phyloP scores from a whole-genome alignment of 2,797 vertebrate genomes.

The Lepus oiostolus region DNA sequence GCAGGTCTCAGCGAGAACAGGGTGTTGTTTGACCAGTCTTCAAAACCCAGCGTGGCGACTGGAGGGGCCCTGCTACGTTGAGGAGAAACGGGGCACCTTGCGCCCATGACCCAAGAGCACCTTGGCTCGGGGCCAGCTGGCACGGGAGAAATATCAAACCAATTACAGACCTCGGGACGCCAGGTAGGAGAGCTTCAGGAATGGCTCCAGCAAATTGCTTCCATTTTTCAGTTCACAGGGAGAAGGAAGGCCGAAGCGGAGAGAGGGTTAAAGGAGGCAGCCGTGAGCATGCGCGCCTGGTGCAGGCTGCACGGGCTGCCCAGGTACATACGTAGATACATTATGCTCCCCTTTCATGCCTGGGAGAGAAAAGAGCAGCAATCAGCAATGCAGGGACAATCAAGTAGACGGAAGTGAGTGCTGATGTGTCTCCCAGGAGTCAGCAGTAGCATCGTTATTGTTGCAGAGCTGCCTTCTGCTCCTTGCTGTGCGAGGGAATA shows the following conservation, averaged over 20 bases:
- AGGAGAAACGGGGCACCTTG: constrained; percentile 45
- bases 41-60: accelerated
- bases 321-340: constrained; percentile 67
- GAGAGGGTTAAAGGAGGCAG: not conserved
- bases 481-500: constrained; percentile 48
- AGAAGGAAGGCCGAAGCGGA: constrained; percentile 47
- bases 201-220: constrained; percentile 66
- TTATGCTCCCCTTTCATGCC: constrained; percentile 73
- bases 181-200: constrained; percentile 67
- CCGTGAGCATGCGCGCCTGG: not conserved
- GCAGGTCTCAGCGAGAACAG: not conserved
- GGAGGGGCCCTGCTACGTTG: not conserved
- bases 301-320: not conserved
- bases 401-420: constrained; percentile 79
- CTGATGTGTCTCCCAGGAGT: constrained; percentile 56
- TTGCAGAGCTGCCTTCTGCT: constrained; percentile 61
- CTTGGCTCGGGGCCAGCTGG: not conserved
- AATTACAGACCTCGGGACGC: constrained; percentile 74
- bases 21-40: not conserved
- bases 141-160: constrained; percentile 73
- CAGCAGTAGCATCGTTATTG: constrained; percentile 74
- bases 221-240: constrained; percentile 82
- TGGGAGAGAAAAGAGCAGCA: constrained; percentile 74
- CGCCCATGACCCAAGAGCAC: constrained; percentile 8
- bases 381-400: constrained; percentile 79